Base-by-base conservation (phyloP, 2,113 vertebrate genomes). In the Aleadryas rufinucha region DNA sequence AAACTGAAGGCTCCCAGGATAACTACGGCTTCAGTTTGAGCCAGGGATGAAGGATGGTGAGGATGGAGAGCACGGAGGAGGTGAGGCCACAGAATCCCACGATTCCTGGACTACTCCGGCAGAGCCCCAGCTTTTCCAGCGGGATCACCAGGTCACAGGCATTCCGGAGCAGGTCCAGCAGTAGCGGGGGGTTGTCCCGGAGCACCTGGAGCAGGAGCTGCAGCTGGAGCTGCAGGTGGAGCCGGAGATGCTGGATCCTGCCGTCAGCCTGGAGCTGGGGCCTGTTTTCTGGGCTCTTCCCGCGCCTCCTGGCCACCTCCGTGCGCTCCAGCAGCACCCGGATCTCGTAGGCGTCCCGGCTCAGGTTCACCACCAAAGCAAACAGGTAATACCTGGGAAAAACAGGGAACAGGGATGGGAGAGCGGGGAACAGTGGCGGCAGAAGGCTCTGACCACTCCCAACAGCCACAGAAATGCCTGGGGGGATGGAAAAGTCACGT, bases 131-230 rank as follows among this genome's bases (percentile, higher is more conserved):
- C 66, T 98, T 98, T 93, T 99, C 99, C 95, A 99, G 97, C 0
- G 99, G 99, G 95, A 99, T 99, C 92, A 99, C 98, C 52, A 99
- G 70, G 57, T 99, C 99, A 2, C 99, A 99, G 77, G 97, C 33
- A 33, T 99, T 99, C 92, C 98, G 98, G 78, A 99, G 76, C 89
- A 99, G 69, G 88, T 99, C 99, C 95, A 99, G 35, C 41, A 99
- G 98, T 11, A 99, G 96, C 0, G 99, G 99, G 0, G 99, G 99
- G 96, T 99, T 99, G 68, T 53, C 91, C 71, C 97, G 87, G 14
- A 99, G 98, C 35, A 99, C 98, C 0, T 37, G 97, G 7, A 68
- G 61, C 49, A 99, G 90, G 2, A 99, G 98, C 3, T 77, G 95
- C 23, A 99, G 94, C 85, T 93, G 98, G 5, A 97, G 56, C 53